Conservation (phyloP, 1,140 invertebrate genomes). For the Neodiprion fabricii region DNA sequence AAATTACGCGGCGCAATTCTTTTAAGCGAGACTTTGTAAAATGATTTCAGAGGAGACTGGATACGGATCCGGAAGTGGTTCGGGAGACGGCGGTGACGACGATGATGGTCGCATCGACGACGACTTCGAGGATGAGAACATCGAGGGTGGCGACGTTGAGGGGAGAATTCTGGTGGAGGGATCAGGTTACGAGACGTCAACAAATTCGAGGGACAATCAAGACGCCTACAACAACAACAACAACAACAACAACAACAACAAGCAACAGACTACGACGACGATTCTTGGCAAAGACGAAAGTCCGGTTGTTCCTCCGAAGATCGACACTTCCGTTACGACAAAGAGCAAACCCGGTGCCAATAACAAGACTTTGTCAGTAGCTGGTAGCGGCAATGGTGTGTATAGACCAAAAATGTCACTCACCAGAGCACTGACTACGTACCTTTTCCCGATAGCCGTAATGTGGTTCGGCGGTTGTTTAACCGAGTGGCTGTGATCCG, state of each 20-base stretch:
- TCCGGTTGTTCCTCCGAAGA: not conserved
- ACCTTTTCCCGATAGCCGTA: constrained; percentile 80
- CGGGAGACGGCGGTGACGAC: constrained; percentile 62
- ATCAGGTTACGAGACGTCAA: constrained; percentile 49
- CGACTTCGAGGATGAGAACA: constrained; percentile 53
- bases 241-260: constrained; percentile 22
- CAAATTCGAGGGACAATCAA: constrained; percentile 34
- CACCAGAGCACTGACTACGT: constrained; percentile 72
- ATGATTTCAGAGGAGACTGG: constrained; percentile 61
- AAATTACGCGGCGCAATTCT: too few species aligned
- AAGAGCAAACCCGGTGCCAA: constrained; percentile 35
- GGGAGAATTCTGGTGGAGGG: constrained; percentile 44
- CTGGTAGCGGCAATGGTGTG: constrained; percentile 46
- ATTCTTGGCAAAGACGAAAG: not conserved
- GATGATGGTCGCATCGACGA: constrained; percentile 56
- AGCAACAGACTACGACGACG: constrained; percentile 29
- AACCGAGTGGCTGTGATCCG: constrained; percentile 79
- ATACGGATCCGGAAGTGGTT: constrained; percentile 67
- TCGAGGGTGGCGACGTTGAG: not conserved
- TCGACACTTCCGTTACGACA: not conserved
- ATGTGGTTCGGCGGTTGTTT: constrained; percentile 84
- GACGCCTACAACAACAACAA: constrained; percentile 34
- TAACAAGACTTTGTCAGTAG: constrained; percentile 5
- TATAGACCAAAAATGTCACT: constrained; percentile 67
- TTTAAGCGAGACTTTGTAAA: too few species aligned